Base-by-base conservation (phyloP, 64 coral and sea anemone genomes). In the Porites lutea region DNA sequence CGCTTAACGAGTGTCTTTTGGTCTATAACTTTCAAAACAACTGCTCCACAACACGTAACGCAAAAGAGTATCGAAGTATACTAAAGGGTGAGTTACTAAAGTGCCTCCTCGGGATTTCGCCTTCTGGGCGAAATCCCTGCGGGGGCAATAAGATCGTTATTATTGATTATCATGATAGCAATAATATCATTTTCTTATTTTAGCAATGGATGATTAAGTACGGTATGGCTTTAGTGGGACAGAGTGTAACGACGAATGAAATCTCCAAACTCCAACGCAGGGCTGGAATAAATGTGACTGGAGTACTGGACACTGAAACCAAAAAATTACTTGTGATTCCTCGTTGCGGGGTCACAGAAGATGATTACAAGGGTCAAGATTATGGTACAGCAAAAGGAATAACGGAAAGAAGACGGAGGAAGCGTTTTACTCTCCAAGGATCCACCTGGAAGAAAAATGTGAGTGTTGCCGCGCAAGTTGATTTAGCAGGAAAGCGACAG, bases 371-470 rank as follows among this genome's bases (percentile, higher is more conserved):
- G 8, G 2, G n/a, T 3, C 81, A 84, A 51, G 9, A 0, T 3
- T 5, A 47, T 18, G 21, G 66, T 78, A 27, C 75, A 85, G 6
- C 75, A 43, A 37, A 37, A 14, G 46, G 79, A 52, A 79, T 90
- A 43, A 86, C 71, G 11, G 45, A 70, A 46, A 88, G 89, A 22
- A 89, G 97, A 87, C 27, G 27, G 27, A 82, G 57, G 18, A 65
- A 89, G 80, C 79, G 97, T 75, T 96, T 92, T 79, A 73, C 68
- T 48, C 16, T 96, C 6, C 94, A 99, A 72, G 97, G 97, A 50
- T 86, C 87, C 0, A 44, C 65, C 1, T 99, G 97, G 97, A 82
- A 89, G 37, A 99, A 96, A 53, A 99, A 94, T 83, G 97, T 99
- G 53, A 55, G 52, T 44, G 12, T 57, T 12, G 12, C 54, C 7